Percentiles rank a stretch among this genome's conserved stretches.
phyloP scores from a whole-genome alignment of 2,797 vertebrate species.

The Agapornis canus region DNA sequence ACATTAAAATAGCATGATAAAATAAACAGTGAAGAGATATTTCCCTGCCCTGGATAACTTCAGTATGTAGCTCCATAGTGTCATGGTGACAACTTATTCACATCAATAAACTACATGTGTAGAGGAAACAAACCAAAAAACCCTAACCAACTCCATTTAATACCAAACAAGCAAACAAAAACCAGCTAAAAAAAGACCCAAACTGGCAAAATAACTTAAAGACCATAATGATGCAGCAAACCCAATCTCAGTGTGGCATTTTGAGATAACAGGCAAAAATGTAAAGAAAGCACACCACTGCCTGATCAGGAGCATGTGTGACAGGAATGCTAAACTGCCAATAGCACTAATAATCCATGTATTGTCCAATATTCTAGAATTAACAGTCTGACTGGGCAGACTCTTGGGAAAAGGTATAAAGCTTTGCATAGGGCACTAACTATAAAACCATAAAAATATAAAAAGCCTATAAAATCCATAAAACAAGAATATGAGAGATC shows the following conservation, averaged over 20 bases:
- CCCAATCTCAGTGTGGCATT: background rate
- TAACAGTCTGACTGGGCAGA: background rate
- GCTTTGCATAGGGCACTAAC: background rate
- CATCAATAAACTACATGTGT: background rate
- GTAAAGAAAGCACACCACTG: background rate
- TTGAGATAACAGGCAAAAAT: background rate
- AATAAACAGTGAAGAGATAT: background rate
- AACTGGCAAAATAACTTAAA: background rate
- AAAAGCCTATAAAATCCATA: background rate
- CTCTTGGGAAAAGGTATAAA: background rate
- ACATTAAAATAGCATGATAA: background rate
- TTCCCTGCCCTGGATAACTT: background rate
- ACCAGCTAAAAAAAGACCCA: background rate
- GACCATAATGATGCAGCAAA: background rate
- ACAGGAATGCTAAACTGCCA: background rate
- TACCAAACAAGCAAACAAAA: background rate
- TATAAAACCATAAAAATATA: background rate
- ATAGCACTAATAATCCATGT: background rate
- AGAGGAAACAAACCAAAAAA: background rate
- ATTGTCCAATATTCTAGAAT: background rate
- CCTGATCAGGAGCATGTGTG: background rate
- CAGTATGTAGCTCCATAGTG: background rate
- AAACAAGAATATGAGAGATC: background rate
- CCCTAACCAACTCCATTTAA: background rate
- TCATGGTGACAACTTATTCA: accelerated